Conservation (phyloP, 2,888 invertebrate genomes). For the Protonemura montana region DNA sequence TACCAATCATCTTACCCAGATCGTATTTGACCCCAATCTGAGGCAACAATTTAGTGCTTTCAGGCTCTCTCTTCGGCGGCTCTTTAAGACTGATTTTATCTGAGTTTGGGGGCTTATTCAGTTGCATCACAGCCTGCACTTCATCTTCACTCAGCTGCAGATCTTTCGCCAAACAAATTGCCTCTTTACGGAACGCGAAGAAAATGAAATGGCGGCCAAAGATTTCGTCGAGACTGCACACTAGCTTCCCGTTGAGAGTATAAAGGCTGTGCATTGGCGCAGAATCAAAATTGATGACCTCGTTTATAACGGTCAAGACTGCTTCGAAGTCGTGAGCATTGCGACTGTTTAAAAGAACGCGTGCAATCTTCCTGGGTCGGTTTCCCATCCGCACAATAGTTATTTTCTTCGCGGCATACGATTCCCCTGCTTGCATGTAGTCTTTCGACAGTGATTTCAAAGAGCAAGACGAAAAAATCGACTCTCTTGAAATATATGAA, state of each 20-base stretch:
- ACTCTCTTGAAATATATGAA: not conserved
- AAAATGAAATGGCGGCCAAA: slow-evolving; percentile 28
- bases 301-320: not conserved
- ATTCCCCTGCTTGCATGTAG: not conserved
- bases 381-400: not conserved
- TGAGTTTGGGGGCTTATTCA: slow-evolving; percentile 1
- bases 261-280: slow-evolving; percentile 13
- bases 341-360: slow-evolving; percentile 10
- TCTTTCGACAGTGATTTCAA: not conserved
- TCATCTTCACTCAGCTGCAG: not conserved
- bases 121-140: not conserved
- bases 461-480: not conserved
- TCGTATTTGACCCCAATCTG: slow-evolving; percentile 13
- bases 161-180: not conserved
- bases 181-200: slow-evolving; percentile 1
- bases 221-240: not conserved
- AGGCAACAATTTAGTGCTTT: not conserved
- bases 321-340: not conserved
- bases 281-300: not conserved
- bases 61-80: not conserved
- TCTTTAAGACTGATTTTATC: not conserved
- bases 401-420: not conserved
- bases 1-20: not conserved
- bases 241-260: not conserved
- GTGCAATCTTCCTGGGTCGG: not conserved